These are phyloP conservation scores for Catocala sponsa DNA, from an alignment of 2,888 invertebrate genomes.

Conservation along the genomic window DNA sequence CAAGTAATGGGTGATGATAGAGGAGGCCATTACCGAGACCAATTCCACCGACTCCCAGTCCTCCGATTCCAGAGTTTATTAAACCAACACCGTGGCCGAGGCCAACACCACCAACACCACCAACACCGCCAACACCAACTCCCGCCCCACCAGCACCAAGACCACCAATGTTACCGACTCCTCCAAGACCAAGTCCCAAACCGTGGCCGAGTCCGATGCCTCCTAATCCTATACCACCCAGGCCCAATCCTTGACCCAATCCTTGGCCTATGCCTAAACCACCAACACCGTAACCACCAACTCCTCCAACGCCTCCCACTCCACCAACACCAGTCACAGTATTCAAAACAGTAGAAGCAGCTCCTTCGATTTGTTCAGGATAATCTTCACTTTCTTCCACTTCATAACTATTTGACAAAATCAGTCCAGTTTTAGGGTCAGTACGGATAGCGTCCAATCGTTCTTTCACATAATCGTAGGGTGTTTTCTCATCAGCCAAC, in stretches of 20 bases:
- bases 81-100: slow-evolving; percentile 62
- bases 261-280: slow-evolving; percentile 48
- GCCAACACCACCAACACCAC: slow-evolving; percentile 49
- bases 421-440: slow-evolving; percentile 72
- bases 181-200: slow-evolving; percentile 55
- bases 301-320: slow-evolving; percentile 58
- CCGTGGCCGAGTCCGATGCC: slow-evolving; percentile 56
- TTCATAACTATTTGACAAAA: slow-evolving; percentile 85
- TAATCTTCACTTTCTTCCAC: slow-evolving; percentile 89
- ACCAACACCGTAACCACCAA: slow-evolving; percentile 55
- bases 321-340: slow-evolving; percentile 72
- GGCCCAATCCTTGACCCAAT: slow-evolving; percentile 26
- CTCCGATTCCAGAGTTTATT: slow-evolving; percentile 70
- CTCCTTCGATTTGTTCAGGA: slow-evolving; percentile 80
- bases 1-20: slow-evolving; percentile 73
- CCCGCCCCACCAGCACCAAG: slow-evolving; percentile 51
- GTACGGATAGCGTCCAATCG: slow-evolving; percentile 72
- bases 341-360: slow-evolving; percentile 77
- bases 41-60: slow-evolving; percentile 70
- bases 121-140: slow-evolving; percentile 46
- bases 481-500: slow-evolving; percentile 76
- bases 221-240: slow-evolving; percentile 58
- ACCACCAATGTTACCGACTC: slow-evolving; percentile 58
- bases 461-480: slow-evolving; percentile 81
- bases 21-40: slow-evolving; percentile 71